Evolutionary conservation across 2,888 invertebrate species (phyloP).

Genomic region (Andrena marginata): DNA sequence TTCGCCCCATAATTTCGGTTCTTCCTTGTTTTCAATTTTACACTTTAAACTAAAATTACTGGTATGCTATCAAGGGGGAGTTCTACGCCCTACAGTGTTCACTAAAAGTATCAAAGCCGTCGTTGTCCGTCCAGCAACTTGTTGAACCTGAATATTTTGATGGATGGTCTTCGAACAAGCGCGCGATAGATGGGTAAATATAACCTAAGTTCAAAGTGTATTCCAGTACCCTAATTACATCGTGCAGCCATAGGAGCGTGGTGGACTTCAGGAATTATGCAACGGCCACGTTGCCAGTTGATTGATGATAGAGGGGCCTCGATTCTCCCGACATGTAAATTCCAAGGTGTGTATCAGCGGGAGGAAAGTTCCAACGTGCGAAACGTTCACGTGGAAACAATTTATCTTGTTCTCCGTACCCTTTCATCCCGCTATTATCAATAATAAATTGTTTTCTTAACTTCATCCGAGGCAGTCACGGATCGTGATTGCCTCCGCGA

Average conservation of each 20-base stretch:
- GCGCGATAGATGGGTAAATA: slow-evolving; percentile 29
- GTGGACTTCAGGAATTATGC: slow-evolving; percentile 22
- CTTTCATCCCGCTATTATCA: slow-evolving; percentile 39
- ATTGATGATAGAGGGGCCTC: slow-evolving; percentile 43
- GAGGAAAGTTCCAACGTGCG: slow-evolving; percentile 16
- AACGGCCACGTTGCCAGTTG: slow-evolving; percentile 14
- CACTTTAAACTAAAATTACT: not conserved
- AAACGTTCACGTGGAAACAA: slow-evolving; percentile 42
- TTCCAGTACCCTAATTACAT: slow-evolving; percentile 26
- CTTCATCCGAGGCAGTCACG: slow-evolving; percentile 18
- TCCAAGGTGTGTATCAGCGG: not conserved
- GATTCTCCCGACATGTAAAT: slow-evolving; percentile 10
- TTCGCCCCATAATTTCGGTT: too few species aligned
- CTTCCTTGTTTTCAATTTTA: too few species aligned
- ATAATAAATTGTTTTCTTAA: slow-evolving; percentile 58
- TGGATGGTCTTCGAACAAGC: slow-evolving; percentile 34
- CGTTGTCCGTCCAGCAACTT: slow-evolving; percentile 12
- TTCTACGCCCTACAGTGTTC: not conserved
- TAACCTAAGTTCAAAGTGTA: slow-evolving; percentile 26
- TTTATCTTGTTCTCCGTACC: slow-evolving; percentile 43
- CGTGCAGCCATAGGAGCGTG: not conserved
- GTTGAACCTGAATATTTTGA: slow-evolving; percentile 38
- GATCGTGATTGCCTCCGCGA: slow-evolving; percentile 41
- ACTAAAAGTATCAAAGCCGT: slow-evolving; percentile 10
- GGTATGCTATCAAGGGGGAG: too few species aligned